Evolutionary conservation across 2,113 vertebrate species (phyloP), one percentile per base, ranked within the genome.

Genomic region (Callocephalon fimbriatum): DNA sequence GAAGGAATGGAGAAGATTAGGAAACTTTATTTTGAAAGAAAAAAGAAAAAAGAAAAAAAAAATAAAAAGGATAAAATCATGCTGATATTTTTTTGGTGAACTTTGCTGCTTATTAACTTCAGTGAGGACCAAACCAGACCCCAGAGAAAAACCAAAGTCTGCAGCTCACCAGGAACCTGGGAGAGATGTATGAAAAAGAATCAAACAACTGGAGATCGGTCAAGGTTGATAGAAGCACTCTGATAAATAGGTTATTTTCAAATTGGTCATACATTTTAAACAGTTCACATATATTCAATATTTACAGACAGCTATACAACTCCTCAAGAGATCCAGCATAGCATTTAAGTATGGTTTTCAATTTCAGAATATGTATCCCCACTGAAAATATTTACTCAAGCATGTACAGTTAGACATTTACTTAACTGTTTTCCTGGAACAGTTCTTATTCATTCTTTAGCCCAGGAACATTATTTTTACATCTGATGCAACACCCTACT

Each of bases 341-440:
- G 16, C 27, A 54, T 44, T 42, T 67, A 76, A 67, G 29, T 59
- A 54, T 13, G 6, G 32, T 47, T 86, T 96, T 84, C 32, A 63
- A 38, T 91, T 94, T 88, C 72, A 92, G 53, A 83, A 77, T 53
- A 72, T 17, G 26, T 67, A 71, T 63, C 47, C 42, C 29, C 38
- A 51, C 58, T 85, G 73, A 94, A 94, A 94, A 92, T 22, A 82
- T 65, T 86, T 94, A 56, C 47, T 87, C 20, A 50, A 73, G 38
- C 61, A 81, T 6, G 5, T 63, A 42, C 38, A 91, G 12, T 7
- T 59, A 65, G 35, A 80, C 59, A 45, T 67, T 74, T 17, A 50
- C 29, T 88, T 79, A 73, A 66, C 31, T 67, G 35, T 58, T 73
- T 61, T 76, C 21, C 53, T 80, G 61, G 47, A 71, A 26, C 38